These are phyloP conservation scores for Oreotrochilus melanogaster DNA, from an alignment of 2,113 vertebrate genomes.

Conservation along the genomic window DNA sequence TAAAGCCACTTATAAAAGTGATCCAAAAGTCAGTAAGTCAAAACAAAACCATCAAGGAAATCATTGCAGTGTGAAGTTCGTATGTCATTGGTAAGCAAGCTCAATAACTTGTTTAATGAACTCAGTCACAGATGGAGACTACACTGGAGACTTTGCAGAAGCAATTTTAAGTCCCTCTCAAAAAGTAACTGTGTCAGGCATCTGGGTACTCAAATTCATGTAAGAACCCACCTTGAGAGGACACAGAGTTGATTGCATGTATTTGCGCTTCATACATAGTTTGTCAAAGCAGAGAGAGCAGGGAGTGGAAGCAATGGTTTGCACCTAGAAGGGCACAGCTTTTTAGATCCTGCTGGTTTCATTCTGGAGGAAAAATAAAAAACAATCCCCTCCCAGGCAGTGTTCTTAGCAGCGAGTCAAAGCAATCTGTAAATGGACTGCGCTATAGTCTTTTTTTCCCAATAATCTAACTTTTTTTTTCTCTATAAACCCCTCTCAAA, in stretches of 20 bases:
- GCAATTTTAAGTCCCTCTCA: neutral
- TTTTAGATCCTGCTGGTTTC: neutral
- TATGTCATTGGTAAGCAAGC: neutral
- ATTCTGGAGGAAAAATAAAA: neutral
- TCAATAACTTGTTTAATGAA: conserved; percentile 33
- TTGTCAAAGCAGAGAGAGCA: neutral
- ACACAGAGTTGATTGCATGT: neutral
- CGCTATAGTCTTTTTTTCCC: neutral
- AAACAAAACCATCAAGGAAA: neutral
- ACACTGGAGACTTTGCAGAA: neutral
- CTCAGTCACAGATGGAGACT: neutral
- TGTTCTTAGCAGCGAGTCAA: neutral
- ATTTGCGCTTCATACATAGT: neutral
- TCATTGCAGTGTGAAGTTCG: neutral
- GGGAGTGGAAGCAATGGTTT: neutral
- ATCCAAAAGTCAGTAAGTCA: neutral
- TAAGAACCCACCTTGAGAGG: neutral
- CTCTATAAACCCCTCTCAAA: neutral
- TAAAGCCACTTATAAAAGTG: neutral
- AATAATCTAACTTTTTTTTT: neutral
- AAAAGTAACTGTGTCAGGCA: neutral
- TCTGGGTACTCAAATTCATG: neutral
- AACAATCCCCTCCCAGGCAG: neutral
- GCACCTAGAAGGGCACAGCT: neutral
- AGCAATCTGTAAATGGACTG: neutral